phyloP scores from a whole-genome alignment of 2,888 invertebrate genomes.

The Metallyticus violacea region DNA sequence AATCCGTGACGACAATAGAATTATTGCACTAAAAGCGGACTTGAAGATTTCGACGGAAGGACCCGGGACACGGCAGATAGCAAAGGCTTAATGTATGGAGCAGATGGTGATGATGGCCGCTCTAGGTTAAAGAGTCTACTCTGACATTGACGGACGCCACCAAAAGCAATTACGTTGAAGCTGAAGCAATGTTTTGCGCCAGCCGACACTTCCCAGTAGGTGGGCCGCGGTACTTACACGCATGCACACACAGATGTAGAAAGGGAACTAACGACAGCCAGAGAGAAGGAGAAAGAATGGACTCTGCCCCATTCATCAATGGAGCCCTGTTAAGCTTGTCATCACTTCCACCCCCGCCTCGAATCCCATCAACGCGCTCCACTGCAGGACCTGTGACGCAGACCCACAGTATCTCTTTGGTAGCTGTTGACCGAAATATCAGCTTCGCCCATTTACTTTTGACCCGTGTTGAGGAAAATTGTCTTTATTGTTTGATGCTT shows the following conservation, averaged over 20 bases:
- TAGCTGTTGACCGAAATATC: background rate
- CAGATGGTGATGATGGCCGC: background rate
- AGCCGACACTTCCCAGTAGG: background rate
- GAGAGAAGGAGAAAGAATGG: background rate
- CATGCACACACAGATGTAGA: background rate
- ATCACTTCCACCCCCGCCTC: background rate
- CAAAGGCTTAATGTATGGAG: background rate
- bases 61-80: background rate
- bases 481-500: no score
- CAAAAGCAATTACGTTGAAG: background rate
- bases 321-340: background rate
- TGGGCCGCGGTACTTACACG: background rate
- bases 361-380: background rate
- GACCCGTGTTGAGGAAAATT: background rate
- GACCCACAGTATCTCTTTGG: background rate
- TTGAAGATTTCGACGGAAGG: background rate
- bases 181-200: background rate
- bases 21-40: no score
- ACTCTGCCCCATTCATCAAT: conserved; percentile 9
- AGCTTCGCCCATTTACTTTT: no score
- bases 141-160: background rate
- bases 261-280: background rate
- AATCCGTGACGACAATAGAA: no score
- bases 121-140: background rate
- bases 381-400: background rate